Percentiles rank a stretch among this genome's conserved stretches.
These are phyloP conservation scores for Tricholauxania praeusta DNA, from an alignment of 2,888 invertebrate genomes.

Conservation along the genomic window DNA sequence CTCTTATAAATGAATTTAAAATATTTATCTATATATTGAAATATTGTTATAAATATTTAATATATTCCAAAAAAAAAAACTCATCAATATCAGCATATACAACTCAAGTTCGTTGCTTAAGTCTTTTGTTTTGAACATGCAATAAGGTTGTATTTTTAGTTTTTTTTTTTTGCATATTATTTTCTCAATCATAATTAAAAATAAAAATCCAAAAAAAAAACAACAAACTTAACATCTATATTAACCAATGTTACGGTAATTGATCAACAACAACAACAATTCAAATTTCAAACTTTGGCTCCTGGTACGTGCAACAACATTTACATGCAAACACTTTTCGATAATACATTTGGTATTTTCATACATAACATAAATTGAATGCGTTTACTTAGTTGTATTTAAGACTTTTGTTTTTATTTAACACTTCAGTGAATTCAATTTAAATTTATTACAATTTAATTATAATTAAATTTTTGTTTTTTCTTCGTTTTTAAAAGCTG, in stretches of 20 bases:
- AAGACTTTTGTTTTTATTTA: constrained; percentile 7
- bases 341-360: neutral
- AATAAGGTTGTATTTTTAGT: neutral
- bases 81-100: neutral
- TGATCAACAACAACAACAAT: constrained; percentile 24
- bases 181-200: constrained; percentile 1
- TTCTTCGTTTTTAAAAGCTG: too few relatives aligned
- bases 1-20: too few relatives aligned
- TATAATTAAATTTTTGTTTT: neutral
- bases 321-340: neutral
- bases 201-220: constrained; percentile 9
- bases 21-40: neutral
- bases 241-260: constrained; percentile 31
- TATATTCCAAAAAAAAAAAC: neutral
- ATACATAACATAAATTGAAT: constrained; percentile 7
- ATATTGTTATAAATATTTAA: neutral
- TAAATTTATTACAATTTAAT: constrained; percentile 13
- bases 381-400: neutral
- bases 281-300: neutral
- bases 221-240: constrained; percentile 5
- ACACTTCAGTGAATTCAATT: constrained; percentile 19
- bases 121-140: constrained; percentile 18
- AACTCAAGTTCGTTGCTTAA: constrained; percentile 22
- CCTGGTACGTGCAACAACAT: neutral
- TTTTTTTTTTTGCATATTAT: constrained; percentile 4